These are phyloP conservation scores for Remorina albescens DNA, from an alignment of 2,797 vertebrate species.

Conservation along the genomic window DNA sequence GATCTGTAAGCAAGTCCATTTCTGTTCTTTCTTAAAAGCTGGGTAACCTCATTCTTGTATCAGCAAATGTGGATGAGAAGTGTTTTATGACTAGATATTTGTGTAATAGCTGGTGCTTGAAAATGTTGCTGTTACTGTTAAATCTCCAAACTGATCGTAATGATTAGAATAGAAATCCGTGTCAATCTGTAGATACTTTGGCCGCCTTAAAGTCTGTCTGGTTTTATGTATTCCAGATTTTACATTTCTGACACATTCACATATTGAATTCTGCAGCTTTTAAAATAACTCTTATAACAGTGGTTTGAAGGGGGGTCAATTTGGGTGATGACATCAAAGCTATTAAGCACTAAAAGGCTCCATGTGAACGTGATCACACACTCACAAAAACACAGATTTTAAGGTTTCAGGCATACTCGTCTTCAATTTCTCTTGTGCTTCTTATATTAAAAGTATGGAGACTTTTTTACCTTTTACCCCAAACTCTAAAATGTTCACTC, in stretches of 20 bases:
- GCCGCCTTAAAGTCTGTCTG: background rate
- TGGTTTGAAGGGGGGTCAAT: background rate
- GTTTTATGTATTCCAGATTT: too few relatives aligned
- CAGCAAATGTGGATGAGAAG: background rate
- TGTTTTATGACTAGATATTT: background rate
- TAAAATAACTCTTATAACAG: background rate
- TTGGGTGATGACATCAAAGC: background rate
- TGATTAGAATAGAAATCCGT: background rate
- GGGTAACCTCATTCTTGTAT: background rate
- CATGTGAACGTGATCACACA: background rate
- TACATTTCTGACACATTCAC: too few relatives aligned
- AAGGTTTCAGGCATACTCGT: too few relatives aligned
- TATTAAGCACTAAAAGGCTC: background rate
- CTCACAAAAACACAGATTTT: background rate
- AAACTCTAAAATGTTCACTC: conserved; percentile 6
- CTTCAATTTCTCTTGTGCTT: conserved; percentile 1
- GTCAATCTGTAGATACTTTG: background rate
- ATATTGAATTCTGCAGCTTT: background rate
- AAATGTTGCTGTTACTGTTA: background rate
- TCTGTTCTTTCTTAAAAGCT: background rate
- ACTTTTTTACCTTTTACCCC: background rate
- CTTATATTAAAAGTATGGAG: background rate
- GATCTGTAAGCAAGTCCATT: background rate
- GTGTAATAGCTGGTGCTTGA: background rate
- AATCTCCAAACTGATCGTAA: background rate